phyloP scores from a whole-genome alignment of 2,797 vertebrate species.

The Platalea minor region DNA sequence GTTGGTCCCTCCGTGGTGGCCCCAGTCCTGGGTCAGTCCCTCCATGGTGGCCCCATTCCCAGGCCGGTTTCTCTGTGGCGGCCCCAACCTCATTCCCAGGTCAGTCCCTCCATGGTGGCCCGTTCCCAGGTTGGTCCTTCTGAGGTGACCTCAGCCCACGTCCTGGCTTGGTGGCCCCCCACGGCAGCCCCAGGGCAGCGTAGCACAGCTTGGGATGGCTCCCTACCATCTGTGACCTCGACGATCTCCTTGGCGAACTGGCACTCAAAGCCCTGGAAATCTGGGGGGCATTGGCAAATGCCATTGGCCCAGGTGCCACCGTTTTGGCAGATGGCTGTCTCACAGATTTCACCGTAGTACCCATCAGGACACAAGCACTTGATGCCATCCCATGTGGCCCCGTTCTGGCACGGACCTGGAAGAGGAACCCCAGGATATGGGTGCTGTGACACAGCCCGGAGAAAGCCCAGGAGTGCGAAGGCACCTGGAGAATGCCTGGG shows the following conservation, averaged over 20 bases:
- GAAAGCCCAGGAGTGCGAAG: not conserved
- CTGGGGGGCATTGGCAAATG: not conserved
- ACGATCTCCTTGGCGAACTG: not conserved
- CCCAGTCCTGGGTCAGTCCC: too few relatives aligned
- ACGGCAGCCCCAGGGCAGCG: too few relatives aligned
- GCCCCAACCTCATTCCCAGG: too few relatives aligned
- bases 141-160: not conserved
- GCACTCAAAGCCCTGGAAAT: not conserved
- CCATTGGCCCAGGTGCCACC: not conserved
- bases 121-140: not conserved
- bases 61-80: too few relatives aligned
- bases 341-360: accelerated
- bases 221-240: not conserved
- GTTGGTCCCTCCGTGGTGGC: too few relatives aligned
- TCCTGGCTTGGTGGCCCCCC: too few relatives aligned
- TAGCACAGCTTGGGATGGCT: too few relatives aligned
- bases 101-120: too few relatives aligned
- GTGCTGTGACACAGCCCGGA: accelerated
- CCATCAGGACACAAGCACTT: accelerated
- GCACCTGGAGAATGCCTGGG: too few relatives aligned
- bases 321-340: not conserved
- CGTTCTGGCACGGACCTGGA: not conserved
- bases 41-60: too few relatives aligned
- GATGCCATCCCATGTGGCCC: not conserved
- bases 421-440: accelerated